A percentile compares a stretch with the other conserved stretches of the same genome.
Evolutionary conservation across 2,113 vertebrate genomes (phyloP).

Genomic region (Nothoprocta perdicaria): DNA sequence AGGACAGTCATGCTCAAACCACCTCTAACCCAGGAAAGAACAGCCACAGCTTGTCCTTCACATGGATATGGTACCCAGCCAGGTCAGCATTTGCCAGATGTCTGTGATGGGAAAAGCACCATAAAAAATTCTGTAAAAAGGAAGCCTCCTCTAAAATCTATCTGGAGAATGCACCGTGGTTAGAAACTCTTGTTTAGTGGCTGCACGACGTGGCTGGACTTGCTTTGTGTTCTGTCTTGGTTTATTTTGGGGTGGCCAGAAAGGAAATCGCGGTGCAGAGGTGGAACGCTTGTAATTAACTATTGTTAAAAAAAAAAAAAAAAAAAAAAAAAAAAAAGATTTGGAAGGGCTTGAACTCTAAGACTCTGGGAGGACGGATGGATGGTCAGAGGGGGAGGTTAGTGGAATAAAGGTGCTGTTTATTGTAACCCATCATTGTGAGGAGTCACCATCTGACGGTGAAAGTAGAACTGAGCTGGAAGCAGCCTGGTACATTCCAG

Average conservation of each 20-base stretch:
- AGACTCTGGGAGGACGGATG: slow-evolving; percentile 45
- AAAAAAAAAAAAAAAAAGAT: not conserved
- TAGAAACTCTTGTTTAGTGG: not conserved
- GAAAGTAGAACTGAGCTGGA: slow-evolving; percentile 36
- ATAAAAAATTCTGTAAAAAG: not conserved
- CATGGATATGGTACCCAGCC: not conserved
- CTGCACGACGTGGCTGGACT: not conserved
- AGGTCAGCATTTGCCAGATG: not conserved
- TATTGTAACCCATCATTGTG: slow-evolving; percentile 17
- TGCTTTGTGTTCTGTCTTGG: not conserved
- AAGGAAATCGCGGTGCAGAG: slow-evolving; percentile 38
- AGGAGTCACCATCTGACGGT: slow-evolving; percentile 7
- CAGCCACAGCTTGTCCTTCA: not conserved
- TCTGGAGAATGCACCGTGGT: not conserved
- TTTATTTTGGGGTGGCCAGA: slow-evolving; percentile 51
- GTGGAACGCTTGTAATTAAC: not conserved
- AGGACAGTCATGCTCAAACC: not conserved
- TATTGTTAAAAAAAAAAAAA: not conserved
- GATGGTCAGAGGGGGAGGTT: slow-evolving; percentile 37
- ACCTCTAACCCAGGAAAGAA: not conserved
- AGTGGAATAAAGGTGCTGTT: not conserved
- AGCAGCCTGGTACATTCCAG: not conserved
- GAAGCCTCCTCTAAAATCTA: not conserved
- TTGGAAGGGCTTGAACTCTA: slow-evolving; percentile 48
- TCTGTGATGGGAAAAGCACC: not conserved